These are phyloP conservation scores for Laodelphax striatellus DNA, from an alignment of 1,140 invertebrate genomes.

Conservation along the genomic window DNA sequence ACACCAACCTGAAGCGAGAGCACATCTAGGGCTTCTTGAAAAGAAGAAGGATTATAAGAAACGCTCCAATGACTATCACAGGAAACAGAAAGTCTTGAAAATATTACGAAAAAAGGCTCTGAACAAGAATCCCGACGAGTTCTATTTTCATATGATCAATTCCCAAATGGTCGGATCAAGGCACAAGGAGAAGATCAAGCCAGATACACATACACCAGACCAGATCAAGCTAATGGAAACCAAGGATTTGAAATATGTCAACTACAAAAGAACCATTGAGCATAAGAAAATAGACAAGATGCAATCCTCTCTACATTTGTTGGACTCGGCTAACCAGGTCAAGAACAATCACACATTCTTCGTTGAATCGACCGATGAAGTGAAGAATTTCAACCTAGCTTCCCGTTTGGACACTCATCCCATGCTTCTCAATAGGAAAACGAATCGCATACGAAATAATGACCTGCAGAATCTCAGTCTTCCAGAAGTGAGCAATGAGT, in stretches of 20 bases:
- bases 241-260: conserved; percentile 84
- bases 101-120: conserved; percentile 71
- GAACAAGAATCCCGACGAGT: conserved; percentile 96
- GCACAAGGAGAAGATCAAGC: conserved; percentile 22
- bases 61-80: conserved; percentile 69
- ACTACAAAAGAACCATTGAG: conserved; percentile 75
- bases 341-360: conserved; percentile 75
- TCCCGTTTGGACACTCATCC: conserved; percentile 66
- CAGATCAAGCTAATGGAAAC: conserved; percentile 82
- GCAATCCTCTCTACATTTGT: conserved; percentile 69
- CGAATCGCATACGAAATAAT: conserved; percentile 51
- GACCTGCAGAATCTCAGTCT: conserved; percentile 46
- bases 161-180: conserved; percentile 62
- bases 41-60: conserved; percentile 93
- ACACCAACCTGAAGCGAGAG: conserved; percentile 66
- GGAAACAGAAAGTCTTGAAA: conserved; percentile 73
- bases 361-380: conserved; percentile 52
- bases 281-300: conserved; percentile 77
- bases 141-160: conserved; percentile 96
- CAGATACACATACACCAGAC: conserved; percentile 60
- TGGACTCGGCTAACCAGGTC: conserved; percentile 53
- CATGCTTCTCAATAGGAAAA: conserved; percentile 48
- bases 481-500: conserved; percentile 32
- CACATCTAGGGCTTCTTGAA: conserved; percentile 80
- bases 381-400: conserved; percentile 54